Percentiles rank a stretch among this genome's conserved stretches.
These are phyloP conservation scores for Chloroclystis v-ata DNA, from an alignment of 2,888 invertebrate species.

Conservation along the genomic window DNA sequence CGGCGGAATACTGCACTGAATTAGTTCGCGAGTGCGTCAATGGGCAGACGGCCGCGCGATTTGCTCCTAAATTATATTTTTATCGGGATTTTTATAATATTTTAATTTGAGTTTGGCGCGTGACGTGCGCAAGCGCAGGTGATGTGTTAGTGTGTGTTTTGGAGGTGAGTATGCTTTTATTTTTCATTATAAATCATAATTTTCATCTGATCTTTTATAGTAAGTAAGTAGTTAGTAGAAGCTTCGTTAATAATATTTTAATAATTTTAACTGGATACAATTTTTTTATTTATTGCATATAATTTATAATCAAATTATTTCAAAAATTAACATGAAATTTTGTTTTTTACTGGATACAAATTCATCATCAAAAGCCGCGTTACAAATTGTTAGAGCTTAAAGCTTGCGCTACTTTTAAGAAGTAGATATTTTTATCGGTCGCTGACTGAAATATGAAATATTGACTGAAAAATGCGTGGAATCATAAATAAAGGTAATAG, in stretches of 20 bases:
- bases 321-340: no score
- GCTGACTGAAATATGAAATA: slow-evolving; percentile 30
- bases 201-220: background rate
- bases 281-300: no score
- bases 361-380: slow-evolving; percentile 1
- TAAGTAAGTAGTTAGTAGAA: no score
- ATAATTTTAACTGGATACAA: no score
- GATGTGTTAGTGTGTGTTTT: slow-evolving; percentile 28
- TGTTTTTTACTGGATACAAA: background rate
- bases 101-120: slow-evolving; percentile 55
- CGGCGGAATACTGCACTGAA: slow-evolving; percentile 76
- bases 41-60: slow-evolving; percentile 56
- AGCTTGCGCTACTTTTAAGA: slow-evolving; percentile 8
- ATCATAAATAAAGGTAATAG: slow-evolving; percentile 30
- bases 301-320: no score
- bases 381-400: slow-evolving; percentile 1
- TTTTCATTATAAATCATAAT: slow-evolving; percentile 4
- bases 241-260: no score
- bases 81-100: slow-evolving; percentile 69
- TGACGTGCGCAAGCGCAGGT: slow-evolving; percentile 56
- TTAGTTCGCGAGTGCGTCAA: slow-evolving; percentile 76
- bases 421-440: slow-evolving; percentile 24
- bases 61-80: slow-evolving; percentile 66
- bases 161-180: slow-evolving; percentile 35
- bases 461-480: slow-evolving; percentile 23